Evolutionary conservation across 2,113 vertebrate genomes (phyloP), one percentile per base, ranked within the genome.

Genomic region (Macroglossus sobrinus): DNA sequence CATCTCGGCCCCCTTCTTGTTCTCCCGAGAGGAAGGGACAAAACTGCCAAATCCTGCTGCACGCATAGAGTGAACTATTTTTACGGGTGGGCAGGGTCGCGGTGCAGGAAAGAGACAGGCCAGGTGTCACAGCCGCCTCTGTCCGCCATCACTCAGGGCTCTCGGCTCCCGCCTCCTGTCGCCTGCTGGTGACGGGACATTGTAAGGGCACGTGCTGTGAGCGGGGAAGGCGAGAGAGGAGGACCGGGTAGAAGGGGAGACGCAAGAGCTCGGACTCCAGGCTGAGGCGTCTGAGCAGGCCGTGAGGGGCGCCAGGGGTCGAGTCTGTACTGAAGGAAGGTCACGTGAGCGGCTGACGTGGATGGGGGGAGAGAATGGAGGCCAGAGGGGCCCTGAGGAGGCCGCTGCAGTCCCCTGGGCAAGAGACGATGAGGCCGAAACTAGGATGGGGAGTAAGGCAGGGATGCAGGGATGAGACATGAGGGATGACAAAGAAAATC

Each of bases 141-240:
- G 45, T 91, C 35, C 76, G 30, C 59, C 66, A 71, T 71, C 8
- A 0, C 4, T 14, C 14, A 11, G 13, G 8, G 5, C 12, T 64
- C 55, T 47, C 10, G 1, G 59, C 53, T 81, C 63, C 33, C 18
- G 26, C n/a, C 40, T 89, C 47, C 33, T 63, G 43, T 14, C 33
- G 71, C 18, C 7, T 4, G 19, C 7, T 35, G 13, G 47, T 9
- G 35, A 61, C 55, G n/a, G 89, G 24, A 88, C 59, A 24, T 47
- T 50, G 8, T 57, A 28, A 86, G 40, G 53, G 16, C 5, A 0
- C 18, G 4, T 5, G 6, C 0, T 16, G 6, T 1, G 5, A 64
- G 47, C n/a, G n/a, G 14, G 0, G 43, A 6, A 15, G 18, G 1
- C 22, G 21, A 63, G 38, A 13, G 21, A 68, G 24, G 38, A 33